Evolutionary conservation across 2,113 vertebrate species (phyloP), one percentile per base, ranked within the genome.

Genomic region (Electrona antarctica): DNA sequence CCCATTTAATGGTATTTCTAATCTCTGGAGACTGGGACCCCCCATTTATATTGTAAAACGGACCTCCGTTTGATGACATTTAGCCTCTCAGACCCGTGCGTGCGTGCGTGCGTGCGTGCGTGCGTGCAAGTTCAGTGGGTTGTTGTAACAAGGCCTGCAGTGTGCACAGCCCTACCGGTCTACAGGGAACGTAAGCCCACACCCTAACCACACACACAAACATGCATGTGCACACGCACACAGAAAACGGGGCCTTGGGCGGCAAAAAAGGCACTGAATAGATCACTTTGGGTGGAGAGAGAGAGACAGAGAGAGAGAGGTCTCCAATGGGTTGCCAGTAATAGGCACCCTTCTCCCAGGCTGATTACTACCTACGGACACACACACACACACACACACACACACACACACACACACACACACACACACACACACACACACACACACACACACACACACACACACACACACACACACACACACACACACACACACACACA

Each of bases 271-370:
- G 63, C 49, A 60, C 50, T 4, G 12, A 54, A 70, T 15, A 41
- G 56, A 7, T 13, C 5, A 55, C 52, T 6, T 2, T 6, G 52
- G 52, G 12, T 8, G 52, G 15, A 62, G 8, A 21, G 10, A 56
- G 7, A 4, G 3, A 12, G 46, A 8, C 7, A 48, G 14, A 68
- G 6, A 21, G 66, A 57, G 28, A 57, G 49, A 28, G 69, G 82
- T 67, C 87, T 88, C 76, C 85, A 79, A 85, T 82, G 84, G 90
- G 81, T 90, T 88, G 69, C 72, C 74, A 77, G 74, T 89, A 89
- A 88, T 84, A 72, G 2, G 33, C 33, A 89, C 75, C 80, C 76
- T 83, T 61, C 68, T 72, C 60, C 29, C 74, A n/a, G 64, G 3
- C 80, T 87, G 86, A 91, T 91, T 91, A 79, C 87, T 86, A 86